Base-by-base conservation (phyloP, 1,140 invertebrate species). In the Probaryconus sp. region DNA sequence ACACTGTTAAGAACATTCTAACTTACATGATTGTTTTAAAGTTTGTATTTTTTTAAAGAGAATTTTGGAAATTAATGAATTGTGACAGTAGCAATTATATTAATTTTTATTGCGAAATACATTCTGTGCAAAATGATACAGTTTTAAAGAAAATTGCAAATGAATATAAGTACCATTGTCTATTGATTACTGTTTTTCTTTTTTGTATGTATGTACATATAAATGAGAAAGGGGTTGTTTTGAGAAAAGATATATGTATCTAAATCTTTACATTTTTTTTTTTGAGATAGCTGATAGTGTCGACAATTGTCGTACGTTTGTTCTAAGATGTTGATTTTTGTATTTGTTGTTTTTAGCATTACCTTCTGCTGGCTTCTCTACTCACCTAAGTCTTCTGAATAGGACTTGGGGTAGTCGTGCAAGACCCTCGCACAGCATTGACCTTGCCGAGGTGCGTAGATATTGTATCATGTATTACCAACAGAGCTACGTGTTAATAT, bases 401-500 rank as follows among this genome's bases (percentile, higher is more conserved):
- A 84, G 85, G 81, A 86, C 87, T 88, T 88, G 85, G 86, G 86
- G 85, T 85, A 87, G 86, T 86, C 86, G 86, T 85, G 86, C 84
- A 87, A 87, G 87, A 87, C 86, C 86, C 86, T 87, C 83, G 81
- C 79, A 86, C 87, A 88, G 87, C 87, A 87, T 85, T 87, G 86
- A 88, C 86, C 86, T 88, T 88, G 85, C 85, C 86, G 81, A 88
- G 86, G 83, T 87, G 86, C 85, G 86, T 85, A 88, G 86, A 88
- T 87, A 87, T 87, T 85, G 85, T 87, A 87, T 88, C 86, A 87
- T 88, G 85, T 87, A 87, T 88, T 88, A 86, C 83, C 85, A 87
- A 87, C 87, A 88, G 85, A 88, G 85, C 86, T 88, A 87, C 86
- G 87, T 87, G 85, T 87, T 87, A 88, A 88, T 88, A 88, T 87